These are phyloP conservation scores for Odontocerum albicorne DNA, from an alignment of 2,888 invertebrate species.

Conservation along the genomic window DNA sequence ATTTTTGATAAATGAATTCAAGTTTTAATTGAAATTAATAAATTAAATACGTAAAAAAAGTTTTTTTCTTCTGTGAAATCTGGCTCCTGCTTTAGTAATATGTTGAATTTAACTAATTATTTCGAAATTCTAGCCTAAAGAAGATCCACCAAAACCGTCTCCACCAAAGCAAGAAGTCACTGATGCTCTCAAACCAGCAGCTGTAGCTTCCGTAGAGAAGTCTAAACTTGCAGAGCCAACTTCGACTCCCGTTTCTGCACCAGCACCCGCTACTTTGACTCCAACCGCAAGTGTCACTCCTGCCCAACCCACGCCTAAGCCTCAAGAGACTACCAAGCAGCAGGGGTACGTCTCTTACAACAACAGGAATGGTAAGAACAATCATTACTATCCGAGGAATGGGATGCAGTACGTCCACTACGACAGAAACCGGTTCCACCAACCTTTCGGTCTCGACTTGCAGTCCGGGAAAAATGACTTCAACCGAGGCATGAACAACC, in stretches of 20 bases:
- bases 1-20: too few species aligned
- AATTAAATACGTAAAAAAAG: too few species aligned
- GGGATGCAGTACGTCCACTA: slow-evolving; percentile 24
- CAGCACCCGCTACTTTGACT: background rate
- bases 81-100: too few species aligned
- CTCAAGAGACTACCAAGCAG: slow-evolving; percentile 1
- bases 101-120: too few species aligned
- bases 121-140: too few species aligned
- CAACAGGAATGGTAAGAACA: slow-evolving; percentile 10
- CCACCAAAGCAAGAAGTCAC: too few species aligned
- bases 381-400: slow-evolving; percentile 2
- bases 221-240: background rate
- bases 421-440: slow-evolving; percentile 11
- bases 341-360: background rate
- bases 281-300: background rate
- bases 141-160: too few species aligned
- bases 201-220: background rate
- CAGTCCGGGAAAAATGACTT: slow-evolving; percentile 26
- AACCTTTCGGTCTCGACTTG: background rate
- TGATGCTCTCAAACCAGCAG: background rate
- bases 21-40: too few species aligned
- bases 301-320: background rate
- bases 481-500: slow-evolving; percentile 32
- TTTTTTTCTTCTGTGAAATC: too few species aligned
- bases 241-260: background rate